Percentiles rank a stretch among this genome's conserved stretches.
These are phyloP conservation scores for Sclerodermus sp. DNA, from an alignment of 2,888 invertebrate species.

Conservation along the genomic window DNA sequence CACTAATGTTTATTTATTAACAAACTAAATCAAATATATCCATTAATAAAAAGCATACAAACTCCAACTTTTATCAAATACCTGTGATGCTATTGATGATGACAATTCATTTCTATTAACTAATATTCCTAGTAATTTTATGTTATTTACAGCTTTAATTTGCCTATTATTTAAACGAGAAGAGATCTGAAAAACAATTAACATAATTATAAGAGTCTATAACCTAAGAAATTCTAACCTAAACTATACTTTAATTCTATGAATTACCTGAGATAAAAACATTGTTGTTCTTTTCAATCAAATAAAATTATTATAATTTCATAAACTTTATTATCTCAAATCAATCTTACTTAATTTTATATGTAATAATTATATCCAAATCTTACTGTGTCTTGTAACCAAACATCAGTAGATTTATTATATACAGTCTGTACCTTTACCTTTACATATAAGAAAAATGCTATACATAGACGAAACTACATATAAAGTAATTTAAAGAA, in stretches of 20 bases:
- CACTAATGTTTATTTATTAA: no score
- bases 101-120: background rate
- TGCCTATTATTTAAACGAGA: background rate
- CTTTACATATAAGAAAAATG: no score
- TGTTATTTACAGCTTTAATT: background rate
- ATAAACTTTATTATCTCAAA: no score
- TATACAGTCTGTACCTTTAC: no score
- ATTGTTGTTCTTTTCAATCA: background rate
- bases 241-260: background rate
- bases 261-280: background rate
- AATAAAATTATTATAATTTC: no score
- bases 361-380: no score
- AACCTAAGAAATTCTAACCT: background rate
- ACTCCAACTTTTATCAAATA: background rate
- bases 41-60: no score
- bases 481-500: no score
- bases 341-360: no score
- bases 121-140: background rate
- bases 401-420: no score
- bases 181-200: background rate
- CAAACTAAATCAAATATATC: background rate
- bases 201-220: background rate
- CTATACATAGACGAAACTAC: no score
- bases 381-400: no score
- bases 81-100: constrained; percentile 9